These are phyloP conservation scores for Capitulum mitella DNA, from an alignment of 2,888 invertebrate genomes.

Conservation along the genomic window DNA sequence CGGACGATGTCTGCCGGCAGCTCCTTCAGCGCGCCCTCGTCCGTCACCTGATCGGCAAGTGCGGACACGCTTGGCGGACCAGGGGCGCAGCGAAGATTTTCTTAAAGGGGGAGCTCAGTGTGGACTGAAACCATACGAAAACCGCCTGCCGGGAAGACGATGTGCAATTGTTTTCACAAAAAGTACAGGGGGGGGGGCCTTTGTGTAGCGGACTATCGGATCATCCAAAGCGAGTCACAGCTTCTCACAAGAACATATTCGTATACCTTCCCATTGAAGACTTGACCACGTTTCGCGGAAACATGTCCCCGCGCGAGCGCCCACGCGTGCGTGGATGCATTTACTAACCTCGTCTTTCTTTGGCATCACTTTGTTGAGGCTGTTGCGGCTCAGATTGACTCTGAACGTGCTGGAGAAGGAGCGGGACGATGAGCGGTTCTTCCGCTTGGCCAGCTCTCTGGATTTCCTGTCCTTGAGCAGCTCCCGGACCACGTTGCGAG, in stretches of 20 bases:
- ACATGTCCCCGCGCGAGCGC: too few species aligned
- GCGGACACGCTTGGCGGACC: neutral
- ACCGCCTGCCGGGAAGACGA: too few species aligned
- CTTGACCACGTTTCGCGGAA: too few species aligned
- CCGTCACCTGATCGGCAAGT: neutral
- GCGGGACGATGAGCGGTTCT: constrained; percentile 36
- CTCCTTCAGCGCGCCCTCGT: constrained; percentile 17
- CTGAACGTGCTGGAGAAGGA: constrained; percentile 35
- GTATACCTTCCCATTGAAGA: constrained; percentile 56
- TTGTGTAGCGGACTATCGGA: too few species aligned
- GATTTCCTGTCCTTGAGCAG: constrained; percentile 21
- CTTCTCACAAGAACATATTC: neutral
- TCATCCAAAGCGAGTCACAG: neutral
- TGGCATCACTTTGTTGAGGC: constrained; percentile 48
- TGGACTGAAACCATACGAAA: too few species aligned
- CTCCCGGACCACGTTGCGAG: constrained; percentile 7
- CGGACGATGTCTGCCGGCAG: neutral
- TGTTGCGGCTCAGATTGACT: constrained; percentile 67
- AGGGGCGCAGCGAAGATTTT: constrained; percentile 45
- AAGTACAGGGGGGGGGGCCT: neutral
- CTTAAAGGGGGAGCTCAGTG: neutral
- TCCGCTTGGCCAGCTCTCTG: constrained; percentile 25
- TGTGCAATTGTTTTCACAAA: too few species aligned
- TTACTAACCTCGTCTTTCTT: constrained; percentile 70
- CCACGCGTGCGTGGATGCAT: too few species aligned